Evolutionary conservation across 2,113 vertebrate species (phyloP).

Genomic region (Parotia lawesii): DNA sequence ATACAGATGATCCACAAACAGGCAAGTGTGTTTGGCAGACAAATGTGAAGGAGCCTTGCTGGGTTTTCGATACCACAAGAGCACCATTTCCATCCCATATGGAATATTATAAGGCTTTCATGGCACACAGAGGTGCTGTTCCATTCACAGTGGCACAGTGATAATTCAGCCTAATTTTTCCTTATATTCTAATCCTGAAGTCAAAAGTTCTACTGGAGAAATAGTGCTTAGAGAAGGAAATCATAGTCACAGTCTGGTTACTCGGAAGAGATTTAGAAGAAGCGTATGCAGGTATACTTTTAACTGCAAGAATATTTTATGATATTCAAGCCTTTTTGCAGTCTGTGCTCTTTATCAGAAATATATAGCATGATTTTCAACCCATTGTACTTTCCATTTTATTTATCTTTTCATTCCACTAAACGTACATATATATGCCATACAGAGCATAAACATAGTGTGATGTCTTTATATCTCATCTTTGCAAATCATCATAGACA

Average conservation of each 20-base stretch:
- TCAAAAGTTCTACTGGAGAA: neutral
- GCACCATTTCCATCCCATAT: fast-evolving
- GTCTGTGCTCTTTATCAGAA: neutral
- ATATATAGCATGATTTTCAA: neutral
- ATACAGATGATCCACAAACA: neutral
- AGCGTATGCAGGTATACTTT: neutral
- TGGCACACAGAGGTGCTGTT: neutral
- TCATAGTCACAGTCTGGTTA: neutral
- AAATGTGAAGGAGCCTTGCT: neutral
- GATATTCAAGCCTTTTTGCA: neutral
- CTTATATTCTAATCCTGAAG: neutral
- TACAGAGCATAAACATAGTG: neutral
- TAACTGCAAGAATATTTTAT: neutral
- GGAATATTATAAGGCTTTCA: neutral
- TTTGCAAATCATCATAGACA: neutral
- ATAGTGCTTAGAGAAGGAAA: neutral
- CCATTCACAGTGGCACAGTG: neutral
- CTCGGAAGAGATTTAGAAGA: neutral
- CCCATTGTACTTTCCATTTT: neutral
- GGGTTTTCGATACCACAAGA: fast-evolving
- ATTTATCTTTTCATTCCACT: neutral
- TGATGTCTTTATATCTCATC: neutral
- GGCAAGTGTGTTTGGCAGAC: neutral
- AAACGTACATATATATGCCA: neutral
- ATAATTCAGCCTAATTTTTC: neutral